Conservation (phyloP, 2,113 vertebrate species). For the Felis chaus region DNA sequence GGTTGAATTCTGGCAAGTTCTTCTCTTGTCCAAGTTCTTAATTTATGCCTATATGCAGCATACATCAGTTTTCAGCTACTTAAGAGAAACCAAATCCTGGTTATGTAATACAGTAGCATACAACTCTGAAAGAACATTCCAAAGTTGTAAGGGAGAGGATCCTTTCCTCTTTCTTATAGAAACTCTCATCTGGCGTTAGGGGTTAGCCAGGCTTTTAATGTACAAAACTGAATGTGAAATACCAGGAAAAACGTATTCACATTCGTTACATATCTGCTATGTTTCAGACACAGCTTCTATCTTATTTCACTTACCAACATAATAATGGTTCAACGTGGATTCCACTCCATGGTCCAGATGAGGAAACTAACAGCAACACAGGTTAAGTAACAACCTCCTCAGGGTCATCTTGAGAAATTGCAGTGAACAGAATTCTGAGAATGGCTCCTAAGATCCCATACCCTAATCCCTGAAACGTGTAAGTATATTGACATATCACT, state of each 20-base stretch:
- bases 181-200: neutral
- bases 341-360: neutral
- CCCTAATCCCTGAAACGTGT: neutral
- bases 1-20: slow-evolving; percentile 29
- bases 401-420: neutral
- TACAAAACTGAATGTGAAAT: neutral
- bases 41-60: neutral
- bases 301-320: neutral
- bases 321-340: neutral
- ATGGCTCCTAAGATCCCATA: neutral
- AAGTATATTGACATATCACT: neutral
- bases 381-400: neutral
- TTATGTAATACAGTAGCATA: neutral
- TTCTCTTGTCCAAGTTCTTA: slow-evolving; percentile 38
- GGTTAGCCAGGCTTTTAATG: neutral
- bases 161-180: neutral
- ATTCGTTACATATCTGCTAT: neutral
- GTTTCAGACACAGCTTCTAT: neutral
- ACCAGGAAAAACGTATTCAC: neutral
- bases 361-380: neutral
- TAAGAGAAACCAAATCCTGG: neutral
- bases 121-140: neutral
- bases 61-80: neutral
- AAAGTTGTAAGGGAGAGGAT: neutral
- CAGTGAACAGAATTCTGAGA: neutral